Percentiles rank a stretch among this genome's conserved stretches.
These are phyloP conservation scores for Brachypteracias leptosomus DNA, from an alignment of 2,113 vertebrate genomes.

Conservation along the genomic window DNA sequence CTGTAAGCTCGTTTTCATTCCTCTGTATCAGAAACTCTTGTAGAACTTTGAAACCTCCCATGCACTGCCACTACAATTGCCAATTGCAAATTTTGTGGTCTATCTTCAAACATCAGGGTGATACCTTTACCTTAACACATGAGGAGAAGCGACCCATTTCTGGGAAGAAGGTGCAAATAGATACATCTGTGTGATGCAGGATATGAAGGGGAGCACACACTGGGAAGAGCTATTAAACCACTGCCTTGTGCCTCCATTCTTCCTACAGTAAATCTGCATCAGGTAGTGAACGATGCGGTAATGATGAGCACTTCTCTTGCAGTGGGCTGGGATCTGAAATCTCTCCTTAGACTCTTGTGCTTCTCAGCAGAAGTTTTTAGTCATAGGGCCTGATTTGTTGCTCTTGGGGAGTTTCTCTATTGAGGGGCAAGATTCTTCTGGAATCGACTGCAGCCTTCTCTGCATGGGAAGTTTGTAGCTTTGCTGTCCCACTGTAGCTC, in stretches of 20 bases:
- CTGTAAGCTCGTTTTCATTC: not conserved
- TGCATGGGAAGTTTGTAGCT: not conserved
- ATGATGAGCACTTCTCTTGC: not conserved
- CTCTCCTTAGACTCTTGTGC: not conserved
- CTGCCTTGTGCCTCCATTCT: not conserved
- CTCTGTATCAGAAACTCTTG: not conserved
- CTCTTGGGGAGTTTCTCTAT: not conserved
- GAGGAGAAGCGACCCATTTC: not conserved
- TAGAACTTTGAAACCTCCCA: not conserved
- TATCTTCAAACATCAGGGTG: not conserved
- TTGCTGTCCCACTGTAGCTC: not conserved
- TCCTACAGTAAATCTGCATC: not conserved
- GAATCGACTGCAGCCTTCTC: not conserved
- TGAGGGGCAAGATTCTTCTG: not conserved
- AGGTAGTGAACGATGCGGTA: not conserved
- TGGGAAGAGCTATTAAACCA: not conserved
- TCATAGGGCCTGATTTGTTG: not conserved
- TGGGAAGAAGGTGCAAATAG: rapidly evolving
- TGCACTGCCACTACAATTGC: not conserved
- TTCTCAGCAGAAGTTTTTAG: not conserved
- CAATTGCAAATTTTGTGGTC: not conserved
- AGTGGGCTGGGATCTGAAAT: not conserved
- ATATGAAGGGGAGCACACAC: not conserved
- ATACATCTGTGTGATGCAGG: not conserved
- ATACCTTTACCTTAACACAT: not conserved